Conservation (phyloP, 2,888 invertebrate genomes). For the Masnerella sp. region DNA sequence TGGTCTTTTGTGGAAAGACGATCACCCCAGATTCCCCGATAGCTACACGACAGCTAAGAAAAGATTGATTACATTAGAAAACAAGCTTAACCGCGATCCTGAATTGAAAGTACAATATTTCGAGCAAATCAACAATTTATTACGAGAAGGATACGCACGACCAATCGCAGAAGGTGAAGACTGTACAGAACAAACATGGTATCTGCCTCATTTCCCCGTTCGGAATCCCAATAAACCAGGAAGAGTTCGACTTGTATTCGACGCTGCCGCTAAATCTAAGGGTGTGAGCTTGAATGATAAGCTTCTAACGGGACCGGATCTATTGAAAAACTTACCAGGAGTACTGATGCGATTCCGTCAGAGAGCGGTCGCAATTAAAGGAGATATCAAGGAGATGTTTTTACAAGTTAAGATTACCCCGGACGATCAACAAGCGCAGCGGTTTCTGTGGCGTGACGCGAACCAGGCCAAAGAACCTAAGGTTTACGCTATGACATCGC, state of each 20-base stretch:
- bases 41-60: neutral
- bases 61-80: neutral
- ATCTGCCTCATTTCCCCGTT: constrained; percentile 62
- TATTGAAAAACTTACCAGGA: constrained; percentile 66
- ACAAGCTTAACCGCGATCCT: neutral
- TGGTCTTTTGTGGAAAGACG: neutral
- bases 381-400: constrained; percentile 69
- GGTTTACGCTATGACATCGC: constrained; percentile 62
- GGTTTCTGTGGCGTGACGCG: constrained; percentile 58
- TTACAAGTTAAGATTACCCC: constrained; percentile 63
- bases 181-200: constrained; percentile 17
- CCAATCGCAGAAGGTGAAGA: neutral
- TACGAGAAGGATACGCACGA: neutral
- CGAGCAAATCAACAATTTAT: neutral
- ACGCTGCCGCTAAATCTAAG: constrained; percentile 64
- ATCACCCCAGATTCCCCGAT: neutral
- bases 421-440: constrained; percentile 59
- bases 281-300: constrained; percentile 62
- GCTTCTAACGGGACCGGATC: constrained; percentile 69
- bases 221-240: constrained; percentile 62
- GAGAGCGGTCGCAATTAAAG: constrained; percentile 66
- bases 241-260: constrained; percentile 66
- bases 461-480: constrained; percentile 18
- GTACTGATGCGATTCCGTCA: constrained; percentile 72
- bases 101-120: neutral